These are phyloP conservation scores for Eretmocerus hayati DNA, from an alignment of 2,888 invertebrate genomes.

Conservation along the genomic window DNA sequence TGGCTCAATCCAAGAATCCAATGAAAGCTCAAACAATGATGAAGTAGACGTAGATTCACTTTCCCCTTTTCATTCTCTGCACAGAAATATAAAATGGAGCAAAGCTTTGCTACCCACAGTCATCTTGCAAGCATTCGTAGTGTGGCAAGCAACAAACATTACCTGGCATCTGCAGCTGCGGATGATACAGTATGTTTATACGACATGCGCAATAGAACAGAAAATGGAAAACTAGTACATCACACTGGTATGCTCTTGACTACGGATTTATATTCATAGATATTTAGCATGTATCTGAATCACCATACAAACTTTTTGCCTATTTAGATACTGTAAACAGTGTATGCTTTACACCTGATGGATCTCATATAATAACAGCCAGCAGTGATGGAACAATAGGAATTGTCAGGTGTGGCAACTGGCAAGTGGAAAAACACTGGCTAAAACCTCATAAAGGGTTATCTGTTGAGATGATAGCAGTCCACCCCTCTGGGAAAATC, in stretches of 20 bases:
- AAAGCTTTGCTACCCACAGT: constrained; percentile 82
- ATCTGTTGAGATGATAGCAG: constrained; percentile 65
- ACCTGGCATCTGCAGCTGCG: constrained; percentile 78
- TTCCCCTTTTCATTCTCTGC: constrained; percentile 3
- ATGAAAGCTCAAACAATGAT: too few relatives aligned
- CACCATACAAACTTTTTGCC: too few relatives aligned
- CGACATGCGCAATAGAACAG: constrained; percentile 70
- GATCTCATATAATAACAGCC: constrained; percentile 73
- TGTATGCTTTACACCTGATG: constrained; percentile 68
- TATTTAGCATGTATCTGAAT: too few relatives aligned
- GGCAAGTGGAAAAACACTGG: constrained; percentile 81
- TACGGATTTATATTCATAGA: too few relatives aligned
- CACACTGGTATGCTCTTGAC: constrained; percentile 59
- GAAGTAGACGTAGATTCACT: not conserved
- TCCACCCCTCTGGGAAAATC: constrained; percentile 85
- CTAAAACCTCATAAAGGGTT: constrained; percentile 74
- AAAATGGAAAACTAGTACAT: constrained; percentile 71
- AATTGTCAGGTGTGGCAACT: constrained; percentile 73
- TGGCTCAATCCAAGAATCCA: too few relatives aligned
- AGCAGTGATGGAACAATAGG: constrained; percentile 81
- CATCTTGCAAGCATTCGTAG: constrained; percentile 76
- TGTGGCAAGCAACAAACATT: constrained; percentile 62
- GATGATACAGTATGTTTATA: constrained; percentile 86
- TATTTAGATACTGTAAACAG: constrained; percentile 70
- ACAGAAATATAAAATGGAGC: constrained; percentile 56